Conservation (phyloP, 2,888 invertebrate genomes). For the Spodoptera exigua region DNA sequence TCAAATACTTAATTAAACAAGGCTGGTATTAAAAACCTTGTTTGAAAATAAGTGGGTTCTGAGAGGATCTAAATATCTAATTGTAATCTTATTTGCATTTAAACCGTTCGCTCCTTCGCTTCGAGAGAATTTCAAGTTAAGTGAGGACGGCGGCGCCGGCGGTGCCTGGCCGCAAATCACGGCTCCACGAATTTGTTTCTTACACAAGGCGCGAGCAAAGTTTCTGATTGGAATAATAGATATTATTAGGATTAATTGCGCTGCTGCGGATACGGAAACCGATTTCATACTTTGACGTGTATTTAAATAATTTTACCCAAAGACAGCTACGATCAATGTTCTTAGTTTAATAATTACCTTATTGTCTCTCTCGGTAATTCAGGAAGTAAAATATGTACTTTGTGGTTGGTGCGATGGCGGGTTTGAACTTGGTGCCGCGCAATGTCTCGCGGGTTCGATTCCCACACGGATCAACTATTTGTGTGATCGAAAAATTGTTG, state of each 20-base stretch:
- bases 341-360: slow-evolving; percentile 1
- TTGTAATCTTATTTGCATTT: slow-evolving; percentile 79
- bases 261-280: slow-evolving; percentile 29
- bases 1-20: slow-evolving; percentile 68
- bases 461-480: too few species aligned
- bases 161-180: slow-evolving; percentile 55
- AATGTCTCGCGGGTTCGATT: too few species aligned
- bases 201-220: slow-evolving; percentile 47
- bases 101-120: slow-evolving; percentile 68
- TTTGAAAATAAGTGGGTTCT: slow-evolving; percentile 69
- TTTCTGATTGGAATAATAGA: slow-evolving; percentile 59
- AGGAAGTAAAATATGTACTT: too few species aligned
- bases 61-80: slow-evolving; percentile 76
- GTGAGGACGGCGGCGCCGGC: slow-evolving; percentile 55
- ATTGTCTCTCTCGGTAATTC: neutral
- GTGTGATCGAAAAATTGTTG: too few species aligned
- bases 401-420: too few species aligned
- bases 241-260: slow-evolving; percentile 54
- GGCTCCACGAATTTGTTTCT: slow-evolving; percentile 62
- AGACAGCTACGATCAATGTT: neutral
- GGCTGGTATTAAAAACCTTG: slow-evolving; percentile 69
- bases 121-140: slow-evolving; percentile 62
- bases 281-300: slow-evolving; percentile 19
- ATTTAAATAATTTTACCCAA: slow-evolving; percentile 15
- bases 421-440: too few species aligned